These are phyloP conservation scores for Macrotrachela quadricornifera DNA, from an alignment of 1,140 invertebrate genomes.

Conservation along the genomic window DNA sequence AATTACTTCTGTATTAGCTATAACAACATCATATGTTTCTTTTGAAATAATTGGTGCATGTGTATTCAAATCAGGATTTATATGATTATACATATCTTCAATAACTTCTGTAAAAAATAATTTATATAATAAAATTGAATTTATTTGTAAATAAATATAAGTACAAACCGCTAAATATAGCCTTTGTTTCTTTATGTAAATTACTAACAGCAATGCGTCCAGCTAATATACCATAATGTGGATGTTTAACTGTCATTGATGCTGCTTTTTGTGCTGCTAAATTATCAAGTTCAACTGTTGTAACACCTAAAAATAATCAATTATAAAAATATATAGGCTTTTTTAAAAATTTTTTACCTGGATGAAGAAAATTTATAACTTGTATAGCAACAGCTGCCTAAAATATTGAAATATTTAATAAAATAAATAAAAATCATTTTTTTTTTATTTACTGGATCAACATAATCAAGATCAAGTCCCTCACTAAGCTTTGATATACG, in stretches of 20 bases:
- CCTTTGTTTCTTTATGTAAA: conserved; percentile 65
- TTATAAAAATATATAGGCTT: too few relatives aligned
- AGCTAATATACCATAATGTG: conserved; percentile 84
- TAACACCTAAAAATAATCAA: conserved; percentile 73
- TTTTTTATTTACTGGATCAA: conserved; percentile 59
- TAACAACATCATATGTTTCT: conserved; percentile 56
- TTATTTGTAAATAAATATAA: too few relatives aligned
- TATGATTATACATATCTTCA: conserved; percentile 54
- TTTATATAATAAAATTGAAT: too few relatives aligned
- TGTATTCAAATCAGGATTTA: conserved; percentile 47
- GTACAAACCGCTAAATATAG: conserved; percentile 19
- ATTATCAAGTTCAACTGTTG: conserved; percentile 86
- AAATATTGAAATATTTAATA: neutral
- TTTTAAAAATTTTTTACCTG: too few relatives aligned
- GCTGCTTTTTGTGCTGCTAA: conserved; percentile 86
- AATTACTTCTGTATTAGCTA: conserved; percentile 50
- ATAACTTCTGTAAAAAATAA: conserved; percentile 48
- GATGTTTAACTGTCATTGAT: conserved; percentile 80
- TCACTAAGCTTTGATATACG: conserved; percentile 83
- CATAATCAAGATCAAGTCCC: conserved; percentile 77
- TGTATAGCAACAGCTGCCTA: conserved; percentile 34
- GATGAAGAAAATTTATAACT: conserved; percentile 50
- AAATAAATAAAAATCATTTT: too few relatives aligned
- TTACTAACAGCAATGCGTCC: conserved; percentile 87
- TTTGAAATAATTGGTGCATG: conserved; percentile 61